These are phyloP conservation scores for Sinocyclocheilus anophthalmus DNA, from an alignment of 2,113 vertebrate species.

Conservation along the genomic window DNA sequence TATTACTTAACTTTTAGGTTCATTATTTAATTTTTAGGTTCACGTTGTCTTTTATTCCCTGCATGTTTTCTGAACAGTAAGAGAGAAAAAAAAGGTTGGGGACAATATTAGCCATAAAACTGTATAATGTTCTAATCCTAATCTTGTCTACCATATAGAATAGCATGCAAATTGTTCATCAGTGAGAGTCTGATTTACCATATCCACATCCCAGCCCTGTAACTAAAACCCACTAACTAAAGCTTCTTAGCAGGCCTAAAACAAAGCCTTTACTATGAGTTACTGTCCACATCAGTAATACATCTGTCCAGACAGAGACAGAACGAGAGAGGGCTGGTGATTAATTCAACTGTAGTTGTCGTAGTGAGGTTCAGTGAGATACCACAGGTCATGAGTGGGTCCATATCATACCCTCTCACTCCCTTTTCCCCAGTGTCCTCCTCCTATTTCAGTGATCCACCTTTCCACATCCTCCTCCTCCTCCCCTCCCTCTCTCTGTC, in stretches of 20 bases:
- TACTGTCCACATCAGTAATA: conserved; percentile 4
- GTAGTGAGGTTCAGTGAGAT: conserved; percentile 24
- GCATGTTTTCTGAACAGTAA: too few relatives aligned
- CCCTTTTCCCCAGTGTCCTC: conserved; percentile 25
- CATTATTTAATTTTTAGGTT: not conserved
- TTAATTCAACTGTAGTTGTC: conserved; percentile 32
- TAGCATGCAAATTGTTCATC: not conserved
- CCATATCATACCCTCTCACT: conserved; percentile 26
- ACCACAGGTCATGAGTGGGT: conserved; percentile 24
- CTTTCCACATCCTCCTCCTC: conserved; percentile 14
- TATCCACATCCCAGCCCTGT: not conserved
- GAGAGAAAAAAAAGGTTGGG: too few relatives aligned
- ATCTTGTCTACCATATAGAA: conserved; percentile 10
- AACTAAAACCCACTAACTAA: not conserved
- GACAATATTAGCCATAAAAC: not conserved
- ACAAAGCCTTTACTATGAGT: conserved; percentile 7
- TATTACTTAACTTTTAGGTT: not conserved
- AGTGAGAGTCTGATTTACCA: not conserved
- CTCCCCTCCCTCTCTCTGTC: conserved; percentile 19
- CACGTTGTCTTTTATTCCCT: not conserved
- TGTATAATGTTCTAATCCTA: not conserved
- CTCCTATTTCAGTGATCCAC: conserved; percentile 39
- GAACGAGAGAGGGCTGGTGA: not conserved
- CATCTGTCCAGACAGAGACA: conserved; percentile 24
- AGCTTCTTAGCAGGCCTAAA: not conserved